phyloP scores from a whole-genome alignment of 2,797 vertebrate species.

The Benthosema pterotum region DNA sequence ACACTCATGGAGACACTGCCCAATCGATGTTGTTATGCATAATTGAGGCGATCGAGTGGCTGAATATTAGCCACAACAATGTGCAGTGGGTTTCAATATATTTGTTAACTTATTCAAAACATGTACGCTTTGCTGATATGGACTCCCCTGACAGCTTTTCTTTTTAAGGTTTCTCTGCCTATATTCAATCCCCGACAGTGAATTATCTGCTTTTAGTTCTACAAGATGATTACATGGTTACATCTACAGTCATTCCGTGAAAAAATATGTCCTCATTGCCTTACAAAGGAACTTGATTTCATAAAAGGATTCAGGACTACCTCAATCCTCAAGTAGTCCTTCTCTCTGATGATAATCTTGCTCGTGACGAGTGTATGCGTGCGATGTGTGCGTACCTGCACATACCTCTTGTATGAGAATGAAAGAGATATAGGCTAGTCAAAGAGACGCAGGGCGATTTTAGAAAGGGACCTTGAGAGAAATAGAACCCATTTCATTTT shows the following conservation, averaged over 20 bases:
- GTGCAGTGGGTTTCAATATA: too few relatives aligned
- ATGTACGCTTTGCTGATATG: background rate
- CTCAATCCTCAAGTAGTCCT: conserved; percentile 1
- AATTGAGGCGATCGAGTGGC: too few relatives aligned
- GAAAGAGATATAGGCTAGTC: background rate
- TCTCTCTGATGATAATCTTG: conserved; percentile 5
- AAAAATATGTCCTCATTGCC: conserved; percentile 15
- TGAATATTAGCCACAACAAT: too few relatives aligned
- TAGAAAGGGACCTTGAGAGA: conserved; percentile 23
- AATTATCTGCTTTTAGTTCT: conserved; percentile 18
- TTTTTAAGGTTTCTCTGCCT: background rate
- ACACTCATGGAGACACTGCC: too few relatives aligned
- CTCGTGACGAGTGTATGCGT: background rate
- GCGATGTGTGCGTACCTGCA: background rate
- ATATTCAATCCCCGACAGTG: conserved; percentile 7
- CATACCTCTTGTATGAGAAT: background rate
- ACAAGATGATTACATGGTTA: background rate
- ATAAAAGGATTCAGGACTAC: conserved; percentile 16
- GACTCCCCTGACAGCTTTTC: background rate
- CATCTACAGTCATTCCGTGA: too few relatives aligned
- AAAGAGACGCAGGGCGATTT: background rate
- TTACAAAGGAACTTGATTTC: conserved; percentile 20
- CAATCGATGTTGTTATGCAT: too few relatives aligned
- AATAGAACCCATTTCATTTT: conserved; percentile 22
- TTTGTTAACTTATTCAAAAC: too few relatives aligned